Conservation (phyloP, 2,888 invertebrate genomes). For the Chaitophorus viminalis region DNA sequence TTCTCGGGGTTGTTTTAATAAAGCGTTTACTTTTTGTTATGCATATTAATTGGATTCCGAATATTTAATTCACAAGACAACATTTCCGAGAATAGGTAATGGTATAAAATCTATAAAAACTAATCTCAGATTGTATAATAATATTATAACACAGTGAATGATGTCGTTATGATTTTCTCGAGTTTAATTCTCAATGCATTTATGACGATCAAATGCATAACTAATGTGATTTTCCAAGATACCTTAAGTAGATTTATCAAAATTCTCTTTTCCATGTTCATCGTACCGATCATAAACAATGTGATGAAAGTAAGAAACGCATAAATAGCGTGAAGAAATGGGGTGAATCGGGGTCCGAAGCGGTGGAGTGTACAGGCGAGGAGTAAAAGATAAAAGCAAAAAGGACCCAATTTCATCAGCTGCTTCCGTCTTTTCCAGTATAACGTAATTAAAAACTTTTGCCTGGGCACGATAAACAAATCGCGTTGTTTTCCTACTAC, state of each 20-base stretch:
- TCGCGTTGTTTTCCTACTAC: conserved; percentile 43
- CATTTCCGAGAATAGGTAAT: not conserved
- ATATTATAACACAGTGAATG: not conserved
- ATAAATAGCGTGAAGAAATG: no score
- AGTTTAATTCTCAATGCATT: not conserved
- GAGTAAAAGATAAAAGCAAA: conserved; percentile 58
- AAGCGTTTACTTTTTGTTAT: conserved; percentile 15
- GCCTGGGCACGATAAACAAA: conserved; percentile 47
- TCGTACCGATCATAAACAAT: conserved; percentile 37
- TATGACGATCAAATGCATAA: not conserved
- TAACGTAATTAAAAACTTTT: conserved; percentile 60
- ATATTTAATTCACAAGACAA: not conserved
- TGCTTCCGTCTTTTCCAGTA: conserved; percentile 23
- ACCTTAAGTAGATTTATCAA: conserved; percentile 43
- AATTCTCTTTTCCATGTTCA: conserved; percentile 9
- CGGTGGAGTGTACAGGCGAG: conserved; percentile 8
- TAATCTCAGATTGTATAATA: not conserved
- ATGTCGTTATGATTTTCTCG: not conserved
- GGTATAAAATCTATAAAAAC: not conserved
- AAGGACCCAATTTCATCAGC: conserved; percentile 54
- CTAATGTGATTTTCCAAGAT: conserved; percentile 3
- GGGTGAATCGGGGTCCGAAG: not conserved
- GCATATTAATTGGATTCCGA: conserved; percentile 9
- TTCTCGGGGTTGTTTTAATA: conserved; percentile 2
- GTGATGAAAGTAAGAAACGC: conserved; percentile 30